Base-by-base conservation (phyloP, 2,113 vertebrate genomes). In the Tauraco erythrolophus region DNA sequence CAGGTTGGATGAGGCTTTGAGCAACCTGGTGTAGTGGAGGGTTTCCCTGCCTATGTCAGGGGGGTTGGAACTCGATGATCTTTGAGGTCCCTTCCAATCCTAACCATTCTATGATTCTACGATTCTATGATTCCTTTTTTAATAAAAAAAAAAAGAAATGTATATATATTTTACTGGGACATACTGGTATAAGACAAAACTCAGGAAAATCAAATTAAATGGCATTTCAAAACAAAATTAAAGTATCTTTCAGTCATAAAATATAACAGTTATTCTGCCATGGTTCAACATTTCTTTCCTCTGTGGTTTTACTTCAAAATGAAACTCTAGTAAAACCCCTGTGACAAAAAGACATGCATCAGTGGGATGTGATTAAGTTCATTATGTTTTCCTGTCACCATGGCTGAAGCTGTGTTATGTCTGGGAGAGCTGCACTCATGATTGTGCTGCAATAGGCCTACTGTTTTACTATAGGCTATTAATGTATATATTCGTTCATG, bases 361-460 rank as follows among this genome's bases (percentile, higher is more conserved):
- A 33, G 24, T 58, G n/a, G 27, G 18, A 66, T 85, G 14, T 27
- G 66, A 84, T 57, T 37, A 41, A n/a, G 19, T 70, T 71, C 14
- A 43, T 79, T 78, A 60, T 7, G 9, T 46, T 71, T 79, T 72
- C 30, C 21, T 84, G 24, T 78, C 54, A 23, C 14, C 22, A 35
- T 14, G 18, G 14, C 39, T 27, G 50, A 84, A n/a, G 8, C 39
- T 81, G 19, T 43, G 5, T 50, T 64, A 56, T 13, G 1, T n/a
- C 53, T 64, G 11, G 2, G 89, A 75, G 25, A 87, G 33, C 8
- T 80, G 31, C 0, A 0, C 5, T 91, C n/a, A 69, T 50, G 19
- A 31, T 4, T 50, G n/a, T 64, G 61, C n/a, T 41, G 10, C 13
- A 56, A 1, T 53, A 37, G 0, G 3, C 13, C 19, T 43, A 3